Percentiles rank a stretch among this genome's conserved stretches.
Conservation (phyloP, 2,113 vertebrate species). For the Probosciger aterrimus region DNA sequence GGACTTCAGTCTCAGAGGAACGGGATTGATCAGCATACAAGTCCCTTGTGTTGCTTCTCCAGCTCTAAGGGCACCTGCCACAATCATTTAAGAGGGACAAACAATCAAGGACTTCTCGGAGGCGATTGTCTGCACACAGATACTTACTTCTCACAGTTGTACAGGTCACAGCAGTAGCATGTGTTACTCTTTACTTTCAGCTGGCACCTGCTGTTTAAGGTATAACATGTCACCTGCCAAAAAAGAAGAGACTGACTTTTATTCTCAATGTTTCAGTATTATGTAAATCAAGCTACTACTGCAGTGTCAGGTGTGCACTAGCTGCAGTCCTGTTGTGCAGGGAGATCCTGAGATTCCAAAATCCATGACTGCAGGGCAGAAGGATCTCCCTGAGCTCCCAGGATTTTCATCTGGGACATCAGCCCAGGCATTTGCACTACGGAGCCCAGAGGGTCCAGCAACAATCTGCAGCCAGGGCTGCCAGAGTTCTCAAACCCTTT, state of each 20-base stretch:
- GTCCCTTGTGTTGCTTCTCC: not conserved
- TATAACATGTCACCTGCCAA: constrained; percentile 83
- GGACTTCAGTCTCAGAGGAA: not conserved
- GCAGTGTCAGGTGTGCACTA: not conserved
- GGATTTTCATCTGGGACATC: not conserved
- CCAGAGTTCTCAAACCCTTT: not conserved
- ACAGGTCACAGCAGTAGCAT: constrained; percentile 95
- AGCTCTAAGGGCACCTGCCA: not conserved
- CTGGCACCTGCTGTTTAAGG: constrained; percentile 75
- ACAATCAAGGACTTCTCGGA: not conserved
- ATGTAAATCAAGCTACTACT: not conserved
- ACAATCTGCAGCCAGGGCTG: not conserved
- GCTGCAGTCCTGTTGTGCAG: not conserved
- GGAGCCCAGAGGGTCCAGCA: not conserved
- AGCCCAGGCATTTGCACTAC: not conserved
- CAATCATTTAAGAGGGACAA: not conserved
- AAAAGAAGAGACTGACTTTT: not conserved
- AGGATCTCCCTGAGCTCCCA: not conserved
- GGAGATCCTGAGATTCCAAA: not conserved
- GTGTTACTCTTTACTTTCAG: constrained; percentile 87
- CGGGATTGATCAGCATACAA: not conserved
- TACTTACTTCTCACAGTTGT: constrained; percentile 87
- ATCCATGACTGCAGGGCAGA: not conserved
- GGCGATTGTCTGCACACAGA: not conserved
- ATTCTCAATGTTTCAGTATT: not conserved